Base-by-base conservation (phyloP, 2,113 vertebrate genomes). In the Hippocampus mohnikei region DNA sequence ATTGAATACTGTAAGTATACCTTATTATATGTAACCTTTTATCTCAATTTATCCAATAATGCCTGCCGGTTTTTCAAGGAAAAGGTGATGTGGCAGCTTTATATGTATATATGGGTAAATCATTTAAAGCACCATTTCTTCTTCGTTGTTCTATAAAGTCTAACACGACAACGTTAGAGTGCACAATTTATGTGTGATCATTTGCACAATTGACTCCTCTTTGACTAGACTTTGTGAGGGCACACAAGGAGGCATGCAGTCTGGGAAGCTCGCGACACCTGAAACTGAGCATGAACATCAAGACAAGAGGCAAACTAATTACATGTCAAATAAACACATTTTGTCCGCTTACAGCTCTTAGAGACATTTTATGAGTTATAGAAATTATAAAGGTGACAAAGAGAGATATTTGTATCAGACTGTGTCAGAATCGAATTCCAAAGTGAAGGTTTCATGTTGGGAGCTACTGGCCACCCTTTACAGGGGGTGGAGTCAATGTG, bases 401-500 rank as follows among this genome's bases (percentile, higher is more conserved):
- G 62, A 33, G 44, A 76, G 62, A 61, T 44, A 53, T 61, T 67
- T 71, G 70, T 69, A 56, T 41, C 48, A 70, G 60, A 66, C 16
- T 55, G n/a, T 68, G 74, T 70, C 65, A 42, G 56, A 78, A 44
- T 71, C 10, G 46, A 69, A 69, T 77, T 71, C 81, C 75, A 63
- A 53, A 58, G 77, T 62, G 67, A 70, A 86, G 84, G 85, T 85
- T 82, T 76, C 83, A 81, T 65, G 87, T 83, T 79, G 70, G 58
- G 53, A 67, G 85, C 85, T 79, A 69, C 81, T 63, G 81, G 85
- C 85, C 87, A 76, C 83, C 85, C 84, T 77, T 76, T 77, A 86
- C 81, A 86, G 84, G 80, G 65, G 73, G 63, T 23, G 63, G 73
- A 85, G 87, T 87, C 89, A 88, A 79, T 82, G 81, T 87, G 82